Evolutionary conservation across 2,113 vertebrate species (phyloP), one percentile per base, ranked within the genome.

Genomic region (Crotalus helleri): DNA sequence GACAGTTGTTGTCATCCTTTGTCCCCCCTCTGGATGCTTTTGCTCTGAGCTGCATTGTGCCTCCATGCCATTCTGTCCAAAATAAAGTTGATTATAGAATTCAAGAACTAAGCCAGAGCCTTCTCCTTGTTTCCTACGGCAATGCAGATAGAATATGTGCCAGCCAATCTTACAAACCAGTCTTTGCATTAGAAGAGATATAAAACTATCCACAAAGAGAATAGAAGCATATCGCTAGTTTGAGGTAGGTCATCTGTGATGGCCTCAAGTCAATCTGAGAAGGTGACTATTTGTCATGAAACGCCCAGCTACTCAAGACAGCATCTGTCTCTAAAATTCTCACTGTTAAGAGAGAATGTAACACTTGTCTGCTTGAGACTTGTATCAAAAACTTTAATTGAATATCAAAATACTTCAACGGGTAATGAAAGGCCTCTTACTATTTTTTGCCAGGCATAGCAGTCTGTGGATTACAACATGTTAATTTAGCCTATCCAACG

Each of bases 191-290:
- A 29, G n/a, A 53, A 87, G 29, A 92, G 53, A 44, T 51, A 33
- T n/a, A 92, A 29, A 87, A n/a, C 61, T 13, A 26, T 44, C n/a
- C n/a, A 44, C 4, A 44, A 51, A 39, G 58, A 64, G 87, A 74
- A 74, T 58, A 59, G 49, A 49, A 26, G 17, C 23, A 49, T 57
- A 61, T 87, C 21, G 46, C 55, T 51, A 33, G 24, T 51, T 46
- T 53, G 85, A 39, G 57, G 15, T 81, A 44, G 53, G 33, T 58
- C 26, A 58, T 51, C 13, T 44, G 53, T 9, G 64, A 85, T 23
- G 53, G 53, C 74, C 51, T 89, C 39, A 94, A 94, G 58, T 29
- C 9, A 89, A 1, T 54, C 54, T 93, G 58, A 95, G 53, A 92
- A 69, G 13, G 26, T 29, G 26, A 87, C n/a, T 49, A 69, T 88